Percentiles rank a stretch among this genome's conserved stretches.
Evolutionary conservation across 2,888 invertebrate genomes (phyloP).

Genomic region (Harpalus rubripes): DNA sequence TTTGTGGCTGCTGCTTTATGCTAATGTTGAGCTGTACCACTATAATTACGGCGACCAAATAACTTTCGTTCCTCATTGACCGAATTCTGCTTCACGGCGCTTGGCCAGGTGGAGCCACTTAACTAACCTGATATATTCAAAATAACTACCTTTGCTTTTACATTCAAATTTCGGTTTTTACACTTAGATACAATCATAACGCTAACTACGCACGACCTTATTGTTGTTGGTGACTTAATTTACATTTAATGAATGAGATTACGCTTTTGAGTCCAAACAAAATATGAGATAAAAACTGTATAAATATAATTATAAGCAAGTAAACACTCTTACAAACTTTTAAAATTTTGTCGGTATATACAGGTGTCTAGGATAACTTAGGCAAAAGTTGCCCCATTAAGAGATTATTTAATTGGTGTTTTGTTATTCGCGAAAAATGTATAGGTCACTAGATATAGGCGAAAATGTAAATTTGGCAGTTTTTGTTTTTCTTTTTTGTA

Average conservation of each 20-base stretch:
- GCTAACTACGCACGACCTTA: neutral
- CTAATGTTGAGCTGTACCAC: constrained; percentile 59
- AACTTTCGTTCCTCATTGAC: constrained; percentile 55
- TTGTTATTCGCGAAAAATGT: too few relatives aligned
- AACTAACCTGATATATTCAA: constrained; percentile 1
- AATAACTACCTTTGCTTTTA: neutral
- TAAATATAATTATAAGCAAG: too few relatives aligned
- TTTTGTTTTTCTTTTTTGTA: too few relatives aligned
- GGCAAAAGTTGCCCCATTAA: too few relatives aligned
- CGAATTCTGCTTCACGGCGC: constrained; percentile 20
- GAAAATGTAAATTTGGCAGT: too few relatives aligned
- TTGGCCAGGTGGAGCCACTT: constrained; percentile 25
- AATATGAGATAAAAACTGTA: too few relatives aligned
- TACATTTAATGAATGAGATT: neutral
- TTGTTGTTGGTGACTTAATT: neutral
- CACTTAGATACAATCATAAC: neutral
- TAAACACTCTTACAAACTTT: too few relatives aligned
- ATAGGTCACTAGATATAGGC: too few relatives aligned
- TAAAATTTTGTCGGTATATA: too few relatives aligned
- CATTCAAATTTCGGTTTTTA: neutral
- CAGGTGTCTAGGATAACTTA: too few relatives aligned
- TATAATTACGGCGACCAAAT: constrained; percentile 61
- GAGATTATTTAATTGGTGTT: too few relatives aligned
- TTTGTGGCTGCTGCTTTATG: constrained; percentile 57
- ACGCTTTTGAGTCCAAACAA: neutral